These are phyloP conservation scores for Conchocele bisecta DNA, from an alignment of 2,888 invertebrate species.

Conservation along the genomic window DNA sequence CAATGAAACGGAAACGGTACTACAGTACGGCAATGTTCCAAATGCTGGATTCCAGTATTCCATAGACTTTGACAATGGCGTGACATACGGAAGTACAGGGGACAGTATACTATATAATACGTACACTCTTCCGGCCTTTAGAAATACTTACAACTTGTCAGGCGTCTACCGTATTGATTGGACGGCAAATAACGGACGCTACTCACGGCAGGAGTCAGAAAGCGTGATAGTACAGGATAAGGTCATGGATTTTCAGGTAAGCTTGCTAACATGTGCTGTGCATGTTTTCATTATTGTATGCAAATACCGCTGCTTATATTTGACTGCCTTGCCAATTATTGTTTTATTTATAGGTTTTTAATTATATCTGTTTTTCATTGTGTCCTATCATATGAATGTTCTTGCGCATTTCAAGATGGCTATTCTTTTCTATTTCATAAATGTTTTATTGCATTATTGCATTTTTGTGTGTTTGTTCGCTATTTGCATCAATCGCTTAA, in stretches of 20 bases:
- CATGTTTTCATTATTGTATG: no score
- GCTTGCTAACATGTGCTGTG: no score
- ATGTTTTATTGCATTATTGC: no score
- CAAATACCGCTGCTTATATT: no score
- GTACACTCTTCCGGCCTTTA: slow-evolving; percentile 19
- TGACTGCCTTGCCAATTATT: no score
- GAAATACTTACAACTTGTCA: slow-evolving; percentile 14
- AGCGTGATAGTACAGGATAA: slow-evolving; percentile 24
- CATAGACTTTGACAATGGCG: slow-evolving; percentile 42
- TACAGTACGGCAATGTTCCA: slow-evolving; percentile 38
- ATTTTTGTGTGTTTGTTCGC: no score
- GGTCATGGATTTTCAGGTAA: slow-evolving; percentile 30
- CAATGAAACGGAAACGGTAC: neutral
- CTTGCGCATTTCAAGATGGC: no score
- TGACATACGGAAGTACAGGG: neutral
- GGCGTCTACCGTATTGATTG: slow-evolving; percentile 27
- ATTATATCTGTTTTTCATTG: neutral
- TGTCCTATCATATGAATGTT: no score
- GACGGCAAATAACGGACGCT: slow-evolving; percentile 17
- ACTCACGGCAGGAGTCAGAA: neutral
- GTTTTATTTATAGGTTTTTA: neutral
- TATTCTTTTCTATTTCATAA: no score
- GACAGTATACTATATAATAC: slow-evolving; percentile 18
- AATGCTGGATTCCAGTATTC: slow-evolving; percentile 48
- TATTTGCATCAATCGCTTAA: no score